These are phyloP conservation scores for Diadema setosum DNA, from an alignment of 35 echinoderm and acorn worm species.

Conservation along the genomic window DNA sequence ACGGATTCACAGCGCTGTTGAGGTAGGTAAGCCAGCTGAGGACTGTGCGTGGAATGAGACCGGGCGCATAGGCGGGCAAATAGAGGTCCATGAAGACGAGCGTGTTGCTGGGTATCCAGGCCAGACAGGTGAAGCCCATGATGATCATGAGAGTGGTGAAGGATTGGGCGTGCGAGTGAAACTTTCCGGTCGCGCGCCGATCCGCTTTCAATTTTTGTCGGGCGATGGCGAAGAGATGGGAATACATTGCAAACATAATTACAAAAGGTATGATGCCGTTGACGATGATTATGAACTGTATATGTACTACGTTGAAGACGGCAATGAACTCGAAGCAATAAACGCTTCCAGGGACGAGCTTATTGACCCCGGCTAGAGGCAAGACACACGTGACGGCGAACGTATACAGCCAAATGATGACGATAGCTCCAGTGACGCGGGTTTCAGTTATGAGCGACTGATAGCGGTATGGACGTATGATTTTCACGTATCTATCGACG, in stretches of 20 bases:
- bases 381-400: background rate
- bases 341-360: background rate
- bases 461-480: slow-evolving; percentile 22
- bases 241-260: slow-evolving; percentile 8
- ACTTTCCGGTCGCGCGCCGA: background rate
- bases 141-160: slow-evolving; percentile 39
- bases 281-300: slow-evolving; percentile 26
- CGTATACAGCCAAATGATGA: background rate
- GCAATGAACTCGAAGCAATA: slow-evolving; percentile 33
- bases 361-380: slow-evolving; percentile 15
- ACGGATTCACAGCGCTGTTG: slow-evolving; percentile 57
- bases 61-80: background rate
- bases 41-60: slow-evolving; percentile 6
- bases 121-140: slow-evolving; percentile 20
- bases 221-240: slow-evolving; percentile 20
- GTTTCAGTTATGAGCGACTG: background rate
- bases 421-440: background rate
- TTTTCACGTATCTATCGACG: slow-evolving; percentile 30
- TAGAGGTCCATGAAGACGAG: slow-evolving; percentile 35
- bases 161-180: background rate
- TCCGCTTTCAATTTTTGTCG: slow-evolving; percentile 4
- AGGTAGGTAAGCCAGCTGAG: slow-evolving; percentile 53
- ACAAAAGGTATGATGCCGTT: slow-evolving; percentile 32
- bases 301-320: slow-evolving; percentile 23
- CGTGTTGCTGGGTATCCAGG: slow-evolving; percentile 33